Evolutionary conservation across 2,113 vertebrate species (phyloP).

Genomic region (Cottus gobio): DNA sequence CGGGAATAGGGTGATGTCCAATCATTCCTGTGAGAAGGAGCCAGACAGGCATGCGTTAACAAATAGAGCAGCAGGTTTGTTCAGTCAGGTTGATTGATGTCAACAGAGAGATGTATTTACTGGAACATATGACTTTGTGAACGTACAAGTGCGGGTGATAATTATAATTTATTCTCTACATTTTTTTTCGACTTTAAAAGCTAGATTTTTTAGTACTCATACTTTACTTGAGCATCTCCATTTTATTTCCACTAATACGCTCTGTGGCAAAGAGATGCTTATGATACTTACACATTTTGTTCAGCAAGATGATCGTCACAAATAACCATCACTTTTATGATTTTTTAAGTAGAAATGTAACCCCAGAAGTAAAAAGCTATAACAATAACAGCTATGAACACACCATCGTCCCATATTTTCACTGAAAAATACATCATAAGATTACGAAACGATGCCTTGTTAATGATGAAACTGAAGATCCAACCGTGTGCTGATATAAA

Average conservation of each 20-base stretch:
- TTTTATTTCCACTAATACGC: background rate
- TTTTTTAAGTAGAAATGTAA: no score
- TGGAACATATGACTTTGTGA: background rate
- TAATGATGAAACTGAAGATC: background rate
- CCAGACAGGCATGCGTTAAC: background rate
- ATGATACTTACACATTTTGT: no score
- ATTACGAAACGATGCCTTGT: background rate
- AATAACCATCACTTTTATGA: no score
- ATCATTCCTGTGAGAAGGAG: background rate
- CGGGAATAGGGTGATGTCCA: background rate
- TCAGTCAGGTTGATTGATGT: background rate
- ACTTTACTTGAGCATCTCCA: background rate
- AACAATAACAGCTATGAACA: no score
- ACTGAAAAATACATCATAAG: background rate
- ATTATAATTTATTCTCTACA: no score
- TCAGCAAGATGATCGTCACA: no score
- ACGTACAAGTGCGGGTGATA: background rate
- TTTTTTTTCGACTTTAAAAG: background rate
- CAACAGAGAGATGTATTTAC: background rate
- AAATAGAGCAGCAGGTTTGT: background rate
- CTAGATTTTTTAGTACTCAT: background rate
- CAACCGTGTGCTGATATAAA: background rate
- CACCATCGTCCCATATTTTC: background rate
- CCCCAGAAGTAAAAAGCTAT: no score
- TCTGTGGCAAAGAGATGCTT: background rate